Conservation (phyloP, 2,113 vertebrate species). For the Scophthalmus maximus region DNA sequence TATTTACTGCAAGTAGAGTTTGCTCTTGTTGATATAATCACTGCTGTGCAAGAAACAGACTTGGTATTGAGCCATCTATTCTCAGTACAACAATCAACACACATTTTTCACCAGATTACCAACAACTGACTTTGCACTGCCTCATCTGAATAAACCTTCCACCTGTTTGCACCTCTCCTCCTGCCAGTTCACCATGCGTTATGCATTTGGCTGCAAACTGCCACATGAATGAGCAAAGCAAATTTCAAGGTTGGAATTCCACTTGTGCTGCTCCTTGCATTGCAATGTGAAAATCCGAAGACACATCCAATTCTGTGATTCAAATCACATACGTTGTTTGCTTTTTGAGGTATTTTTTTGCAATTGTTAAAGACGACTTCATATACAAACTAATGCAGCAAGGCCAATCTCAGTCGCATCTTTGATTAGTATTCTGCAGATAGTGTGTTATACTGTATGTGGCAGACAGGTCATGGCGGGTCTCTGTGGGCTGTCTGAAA, state of each 20-base stretch:
- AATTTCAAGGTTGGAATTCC: neutral
- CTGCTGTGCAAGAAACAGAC: neutral
- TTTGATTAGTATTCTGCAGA: constrained; percentile 46
- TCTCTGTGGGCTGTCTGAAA: constrained; percentile 38
- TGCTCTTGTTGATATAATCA: neutral
- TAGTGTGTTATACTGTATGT: too few species aligned
- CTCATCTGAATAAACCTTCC: neutral
- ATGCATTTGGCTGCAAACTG: neutral
- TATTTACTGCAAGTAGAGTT: neutral
- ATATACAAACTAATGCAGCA: neutral
- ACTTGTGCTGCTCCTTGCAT: neutral
- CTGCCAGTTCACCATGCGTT: too few species aligned
- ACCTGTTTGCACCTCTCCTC: neutral
- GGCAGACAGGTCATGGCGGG: constrained; percentile 31
- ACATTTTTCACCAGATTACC: neutral
- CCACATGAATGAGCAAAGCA: neutral
- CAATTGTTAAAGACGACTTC: too few species aligned
- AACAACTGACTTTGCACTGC: neutral
- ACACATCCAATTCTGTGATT: too few species aligned
- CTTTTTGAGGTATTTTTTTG: too few species aligned
- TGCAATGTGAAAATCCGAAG: neutral
- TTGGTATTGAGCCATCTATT: neutral
- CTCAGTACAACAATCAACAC: neutral
- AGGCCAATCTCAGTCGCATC: neutral
- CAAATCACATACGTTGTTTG: too few species aligned